These are phyloP conservation scores for Palythoa caribaeorum DNA, from an alignment of 92 coral and sea anemone genomes.

Conservation along the genomic window DNA sequence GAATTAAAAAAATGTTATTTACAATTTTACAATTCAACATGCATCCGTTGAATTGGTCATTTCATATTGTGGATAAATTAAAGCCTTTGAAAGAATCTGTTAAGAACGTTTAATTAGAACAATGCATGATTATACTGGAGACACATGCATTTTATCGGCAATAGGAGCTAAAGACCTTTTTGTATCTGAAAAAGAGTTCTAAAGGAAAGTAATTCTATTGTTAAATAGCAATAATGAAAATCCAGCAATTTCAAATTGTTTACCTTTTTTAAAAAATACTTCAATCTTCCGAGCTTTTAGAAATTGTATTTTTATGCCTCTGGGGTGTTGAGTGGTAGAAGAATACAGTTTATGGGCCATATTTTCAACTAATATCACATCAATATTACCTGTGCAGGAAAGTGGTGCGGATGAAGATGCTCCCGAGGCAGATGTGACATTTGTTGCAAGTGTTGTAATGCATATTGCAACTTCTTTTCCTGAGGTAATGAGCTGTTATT, in stretches of 20 bases:
- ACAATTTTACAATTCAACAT: too few species aligned
- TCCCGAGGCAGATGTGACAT: conserved; percentile 31
- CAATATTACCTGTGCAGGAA: conserved; percentile 8
- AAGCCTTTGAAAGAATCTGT: too few species aligned
- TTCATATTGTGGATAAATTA: too few species aligned
- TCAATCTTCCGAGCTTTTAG: not conserved
- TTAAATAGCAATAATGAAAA: not conserved
- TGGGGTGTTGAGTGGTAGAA: conserved; percentile 41
- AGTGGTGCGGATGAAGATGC: conserved; percentile 31
- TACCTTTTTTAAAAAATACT: not conserved
- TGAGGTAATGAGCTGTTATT: conserved; percentile 3
- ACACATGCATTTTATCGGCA: too few species aligned
- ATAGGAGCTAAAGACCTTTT: too few species aligned
- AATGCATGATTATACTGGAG: too few species aligned
- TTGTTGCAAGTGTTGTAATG: conserved; percentile 32
- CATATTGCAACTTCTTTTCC: conserved; percentile 40
- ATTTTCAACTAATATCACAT: not conserved
- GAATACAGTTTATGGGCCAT: not conserved
- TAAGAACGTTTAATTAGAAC: too few species aligned
- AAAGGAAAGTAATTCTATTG: not conserved
- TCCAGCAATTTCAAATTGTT: not conserved
- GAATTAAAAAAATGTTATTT: too few species aligned
- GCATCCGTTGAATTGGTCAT: too few species aligned
- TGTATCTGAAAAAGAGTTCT: too few species aligned
- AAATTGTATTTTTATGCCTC: not conserved